Percentiles rank a stretch among this genome's conserved stretches.
phyloP scores from a whole-genome alignment of 2,113 vertebrate species.

The Mungos mungo region DNA sequence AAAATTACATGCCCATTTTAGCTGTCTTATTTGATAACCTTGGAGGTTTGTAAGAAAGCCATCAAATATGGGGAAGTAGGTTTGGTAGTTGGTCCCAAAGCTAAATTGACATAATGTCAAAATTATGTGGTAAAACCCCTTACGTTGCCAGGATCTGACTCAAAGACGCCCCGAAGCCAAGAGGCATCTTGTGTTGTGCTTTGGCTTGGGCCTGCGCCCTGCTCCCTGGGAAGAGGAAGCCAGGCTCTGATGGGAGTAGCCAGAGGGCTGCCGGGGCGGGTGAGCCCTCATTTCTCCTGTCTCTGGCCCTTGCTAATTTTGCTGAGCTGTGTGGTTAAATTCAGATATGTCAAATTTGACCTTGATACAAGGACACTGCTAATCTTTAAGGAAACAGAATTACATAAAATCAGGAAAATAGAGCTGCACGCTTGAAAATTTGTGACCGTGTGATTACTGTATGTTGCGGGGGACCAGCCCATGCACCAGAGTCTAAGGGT shows the following conservation, averaged over 20 bases:
- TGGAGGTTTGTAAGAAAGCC: neutral
- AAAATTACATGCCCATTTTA: neutral
- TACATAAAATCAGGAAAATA: neutral
- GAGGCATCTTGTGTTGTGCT: neutral
- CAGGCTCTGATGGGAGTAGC: neutral
- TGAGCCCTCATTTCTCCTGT: neutral
- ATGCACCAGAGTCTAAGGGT: too few species aligned
- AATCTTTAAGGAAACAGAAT: neutral
- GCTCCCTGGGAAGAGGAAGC: neutral
- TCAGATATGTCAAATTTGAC: neutral
- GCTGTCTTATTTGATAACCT: neutral
- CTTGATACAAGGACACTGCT: neutral
- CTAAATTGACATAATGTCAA: neutral
- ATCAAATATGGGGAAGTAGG: neutral
- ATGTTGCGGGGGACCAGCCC: too few species aligned
- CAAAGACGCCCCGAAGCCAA: neutral
- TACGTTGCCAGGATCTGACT: neutral
- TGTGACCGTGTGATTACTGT: neutral
- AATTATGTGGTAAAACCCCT: neutral
- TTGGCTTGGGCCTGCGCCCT: neutral
- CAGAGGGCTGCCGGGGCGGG: fast-evolving
- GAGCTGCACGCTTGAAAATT: neutral
- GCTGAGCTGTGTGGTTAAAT: neutral
- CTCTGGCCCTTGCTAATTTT: neutral
- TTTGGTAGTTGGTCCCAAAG: neutral